phyloP scores from a whole-genome alignment of 2,888 invertebrate genomes.

The Chrysolina americana region DNA sequence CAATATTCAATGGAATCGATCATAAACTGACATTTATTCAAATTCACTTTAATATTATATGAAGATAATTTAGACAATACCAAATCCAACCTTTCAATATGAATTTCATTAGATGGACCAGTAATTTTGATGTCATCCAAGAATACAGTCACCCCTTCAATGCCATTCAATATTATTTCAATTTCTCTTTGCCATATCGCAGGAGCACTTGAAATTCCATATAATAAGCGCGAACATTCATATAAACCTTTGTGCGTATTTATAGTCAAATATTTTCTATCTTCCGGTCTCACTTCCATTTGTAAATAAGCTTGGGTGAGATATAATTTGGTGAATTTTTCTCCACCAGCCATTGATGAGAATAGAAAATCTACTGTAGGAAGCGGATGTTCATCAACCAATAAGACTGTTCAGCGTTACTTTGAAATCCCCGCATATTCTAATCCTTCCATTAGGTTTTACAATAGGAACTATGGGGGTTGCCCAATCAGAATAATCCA shows the following conservation, averaged over 20 bases:
- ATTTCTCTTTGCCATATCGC: conserved; percentile 5
- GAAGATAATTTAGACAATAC: neutral
- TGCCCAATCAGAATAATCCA: neutral
- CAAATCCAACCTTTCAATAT: neutral
- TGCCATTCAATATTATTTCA: neutral
- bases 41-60: neutral
- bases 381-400: neutral
- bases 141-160: neutral
- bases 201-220: neutral
- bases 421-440: neutral
- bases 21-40: neutral
- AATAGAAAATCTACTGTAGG: neutral
- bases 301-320: conserved; percentile 10
- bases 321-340: conserved; percentile 8
- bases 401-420: neutral
- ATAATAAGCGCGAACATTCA: neutral
- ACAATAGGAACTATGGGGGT: too few species aligned
- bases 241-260: neutral
- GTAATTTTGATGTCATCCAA: conserved; percentile 3
- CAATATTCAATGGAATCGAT: too few species aligned
- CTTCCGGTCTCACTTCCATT: conserved; percentile 14
- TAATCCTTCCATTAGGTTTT: neutral
- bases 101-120: neutral
- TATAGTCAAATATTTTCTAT: conserved; percentile 10
- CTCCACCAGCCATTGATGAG: neutral